Evolutionary conservation across 2,797 vertebrate genomes (phyloP).

Genomic region (Sciurus vulgaris): DNA sequence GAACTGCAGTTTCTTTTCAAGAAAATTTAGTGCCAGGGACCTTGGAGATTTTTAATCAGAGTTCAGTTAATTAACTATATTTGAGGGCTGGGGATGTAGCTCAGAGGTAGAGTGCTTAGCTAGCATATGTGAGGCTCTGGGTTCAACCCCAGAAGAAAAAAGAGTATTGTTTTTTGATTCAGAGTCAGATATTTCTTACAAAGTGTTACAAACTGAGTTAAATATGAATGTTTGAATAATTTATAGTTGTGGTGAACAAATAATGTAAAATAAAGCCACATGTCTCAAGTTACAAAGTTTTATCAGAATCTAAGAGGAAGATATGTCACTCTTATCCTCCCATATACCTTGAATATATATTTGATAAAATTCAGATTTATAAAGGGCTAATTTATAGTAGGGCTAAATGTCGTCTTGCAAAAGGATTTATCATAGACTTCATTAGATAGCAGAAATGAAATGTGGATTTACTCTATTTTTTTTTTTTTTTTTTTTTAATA

Average conservation of each 20-base stretch:
- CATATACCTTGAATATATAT: neutral
- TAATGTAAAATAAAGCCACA: slow-evolving; percentile 33
- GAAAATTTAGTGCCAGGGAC: slow-evolving; percentile 36
- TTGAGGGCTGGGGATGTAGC: too few species aligned
- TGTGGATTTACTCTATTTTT: neutral
- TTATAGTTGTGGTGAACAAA: neutral
- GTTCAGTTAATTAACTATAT: slow-evolving; percentile 19
- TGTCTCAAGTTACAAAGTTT: slow-evolving; percentile 25
- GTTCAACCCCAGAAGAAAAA: too few species aligned
- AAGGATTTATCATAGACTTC: slow-evolving; percentile 10
- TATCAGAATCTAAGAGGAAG: slow-evolving; percentile 29
- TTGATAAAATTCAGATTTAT: slow-evolving; percentile 54
- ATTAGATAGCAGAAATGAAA: slow-evolving; percentile 28
- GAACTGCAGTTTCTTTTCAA: slow-evolving; percentile 48
- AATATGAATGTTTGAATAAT: slow-evolving; percentile 39
- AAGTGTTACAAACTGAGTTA: neutral
- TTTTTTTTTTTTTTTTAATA: neutral
- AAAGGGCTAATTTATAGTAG: neutral
- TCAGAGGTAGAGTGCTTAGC: too few species aligned
- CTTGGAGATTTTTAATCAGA: slow-evolving; percentile 10
- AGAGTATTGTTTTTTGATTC: slow-evolving; percentile 17
- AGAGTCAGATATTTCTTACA: neutral
- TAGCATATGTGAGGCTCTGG: too few species aligned
- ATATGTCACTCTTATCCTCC: neutral
- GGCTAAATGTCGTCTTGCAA: slow-evolving; percentile 21